Percentiles rank a stretch among this genome's conserved stretches.
These are phyloP conservation scores for Zelostemma sp. DNA, from an alignment of 1,140 invertebrate genomes.

Conservation along the genomic window DNA sequence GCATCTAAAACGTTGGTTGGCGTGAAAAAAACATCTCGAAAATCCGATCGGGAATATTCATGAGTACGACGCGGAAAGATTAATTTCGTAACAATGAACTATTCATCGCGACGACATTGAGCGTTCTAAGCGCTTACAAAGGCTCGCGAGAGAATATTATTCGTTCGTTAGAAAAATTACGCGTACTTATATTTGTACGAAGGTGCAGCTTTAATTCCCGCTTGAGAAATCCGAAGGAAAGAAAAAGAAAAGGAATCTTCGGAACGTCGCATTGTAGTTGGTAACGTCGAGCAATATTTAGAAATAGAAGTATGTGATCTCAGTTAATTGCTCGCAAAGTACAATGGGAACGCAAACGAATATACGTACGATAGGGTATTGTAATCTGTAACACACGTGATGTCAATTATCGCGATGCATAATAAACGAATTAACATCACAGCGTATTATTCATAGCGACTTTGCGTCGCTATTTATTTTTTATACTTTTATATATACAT, in stretches of 20 bases:
- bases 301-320: constrained; percentile 35
- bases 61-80: no score
- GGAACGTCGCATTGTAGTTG: background rate
- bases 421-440: constrained; percentile 34
- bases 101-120: no score
- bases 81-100: no score
- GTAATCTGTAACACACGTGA: constrained; percentile 20
- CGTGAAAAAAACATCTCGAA: no score
- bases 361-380: constrained; percentile 11
- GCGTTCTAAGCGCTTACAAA: no score
- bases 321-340: constrained; percentile 35
- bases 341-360: constrained; percentile 17
- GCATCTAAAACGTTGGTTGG: no score
- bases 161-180: no score
- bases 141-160: no score
- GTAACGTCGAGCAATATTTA: constrained; percentile 29
- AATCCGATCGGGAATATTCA: no score
- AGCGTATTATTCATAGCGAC: constrained; percentile 25
- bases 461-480: constrained; percentile 39
- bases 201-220: background rate
- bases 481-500: constrained; percentile 46
- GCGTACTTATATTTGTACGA: no score
- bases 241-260: background rate
- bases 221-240: background rate
- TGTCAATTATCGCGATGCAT: constrained; percentile 40